These are phyloP conservation scores for Syngnathus rostellatus DNA, from an alignment of 2,797 vertebrate genomes.

Conservation along the genomic window DNA sequence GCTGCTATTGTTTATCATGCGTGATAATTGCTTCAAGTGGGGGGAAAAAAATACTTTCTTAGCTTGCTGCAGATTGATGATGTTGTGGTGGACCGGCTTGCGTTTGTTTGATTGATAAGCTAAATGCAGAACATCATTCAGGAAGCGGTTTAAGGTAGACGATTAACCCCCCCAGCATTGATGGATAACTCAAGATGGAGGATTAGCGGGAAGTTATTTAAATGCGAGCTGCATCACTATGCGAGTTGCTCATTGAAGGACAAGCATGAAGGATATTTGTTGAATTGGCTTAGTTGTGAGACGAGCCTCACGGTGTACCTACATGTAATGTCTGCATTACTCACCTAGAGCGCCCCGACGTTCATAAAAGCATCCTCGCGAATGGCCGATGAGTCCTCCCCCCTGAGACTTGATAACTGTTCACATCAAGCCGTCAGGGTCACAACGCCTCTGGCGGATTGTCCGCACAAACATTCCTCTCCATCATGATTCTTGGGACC, in stretches of 20 bases:
- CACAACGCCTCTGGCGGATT: slow-evolving; percentile 19
- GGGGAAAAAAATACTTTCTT: neutral
- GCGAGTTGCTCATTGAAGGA: slow-evolving; percentile 31
- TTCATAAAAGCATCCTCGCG: slow-evolving; percentile 54
- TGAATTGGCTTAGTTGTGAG: slow-evolving; percentile 19
- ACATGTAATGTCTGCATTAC: slow-evolving; percentile 40
- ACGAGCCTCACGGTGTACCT: neutral
- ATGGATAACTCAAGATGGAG: slow-evolving; percentile 12
- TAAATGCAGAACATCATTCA: slow-evolving; percentile 27
- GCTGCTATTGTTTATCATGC: no score
- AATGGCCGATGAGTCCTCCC: slow-evolving; percentile 5
- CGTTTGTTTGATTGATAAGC: slow-evolving; percentile 28
- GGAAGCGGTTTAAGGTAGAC: slow-evolving; percentile 10
- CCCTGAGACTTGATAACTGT: slow-evolving; percentile 42
- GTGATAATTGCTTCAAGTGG: no score
- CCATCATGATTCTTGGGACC: slow-evolving; percentile 28
- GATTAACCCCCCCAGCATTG: slow-evolving; percentile 13
- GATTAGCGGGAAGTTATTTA: slow-evolving; percentile 7
- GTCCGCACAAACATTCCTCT: slow-evolving; percentile 31
- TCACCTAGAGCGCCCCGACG: slow-evolving; percentile 38
- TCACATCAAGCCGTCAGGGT: slow-evolving; percentile 53
- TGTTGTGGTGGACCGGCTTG: slow-evolving; percentile 13
- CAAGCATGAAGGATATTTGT: slow-evolving; percentile 44
- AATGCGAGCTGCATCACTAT: neutral
- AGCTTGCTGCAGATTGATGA: neutral